Conservation (phyloP, 2,888 invertebrate species). For the Carcina quercana region DNA sequence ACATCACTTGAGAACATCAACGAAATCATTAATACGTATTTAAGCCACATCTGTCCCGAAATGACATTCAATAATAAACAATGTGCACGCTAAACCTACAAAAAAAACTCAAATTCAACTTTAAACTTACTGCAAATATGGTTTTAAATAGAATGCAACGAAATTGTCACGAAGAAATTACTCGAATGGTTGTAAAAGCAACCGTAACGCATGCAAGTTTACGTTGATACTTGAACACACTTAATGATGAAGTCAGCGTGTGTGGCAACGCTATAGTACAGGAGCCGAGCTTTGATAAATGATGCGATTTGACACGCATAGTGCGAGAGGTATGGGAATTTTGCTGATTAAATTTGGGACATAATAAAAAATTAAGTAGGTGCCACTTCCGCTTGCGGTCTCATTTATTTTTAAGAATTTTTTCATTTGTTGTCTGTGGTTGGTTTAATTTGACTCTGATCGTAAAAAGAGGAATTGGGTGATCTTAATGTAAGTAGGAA, state of each 20-base stretch:
- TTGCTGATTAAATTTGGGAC: constrained; percentile 33
- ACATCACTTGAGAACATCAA: constrained; percentile 36
- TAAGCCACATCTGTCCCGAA: constrained; percentile 46
- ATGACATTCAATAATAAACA: constrained; percentile 38
- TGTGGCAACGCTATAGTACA: constrained; percentile 29
- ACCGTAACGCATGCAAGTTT: too few relatives aligned
- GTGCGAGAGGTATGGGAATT: constrained; percentile 35
- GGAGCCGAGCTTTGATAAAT: constrained; percentile 40
- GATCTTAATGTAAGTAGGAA: background rate
- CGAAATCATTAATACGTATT: constrained; percentile 51
- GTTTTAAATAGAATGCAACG: too few relatives aligned
- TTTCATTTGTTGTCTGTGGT: constrained; percentile 6
- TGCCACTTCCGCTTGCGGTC: constrained; percentile 21
- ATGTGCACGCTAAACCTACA: constrained; percentile 23
- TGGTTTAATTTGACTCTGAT: background rate
- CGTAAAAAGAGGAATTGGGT: background rate
- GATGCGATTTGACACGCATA: constrained; percentile 35
- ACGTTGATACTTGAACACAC: background rate
- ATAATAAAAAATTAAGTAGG: constrained; percentile 10
- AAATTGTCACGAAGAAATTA: background rate
- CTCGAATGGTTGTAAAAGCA: too few relatives aligned
- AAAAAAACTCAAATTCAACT: constrained; percentile 1
- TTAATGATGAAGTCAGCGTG: constrained; percentile 16
- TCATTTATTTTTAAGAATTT: constrained; percentile 7
- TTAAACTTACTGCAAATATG: too few relatives aligned